Evolutionary conservation across 2,113 vertebrate genomes (phyloP), one percentile per base, ranked within the genome.

Genomic region (Calonectris borealis): DNA sequence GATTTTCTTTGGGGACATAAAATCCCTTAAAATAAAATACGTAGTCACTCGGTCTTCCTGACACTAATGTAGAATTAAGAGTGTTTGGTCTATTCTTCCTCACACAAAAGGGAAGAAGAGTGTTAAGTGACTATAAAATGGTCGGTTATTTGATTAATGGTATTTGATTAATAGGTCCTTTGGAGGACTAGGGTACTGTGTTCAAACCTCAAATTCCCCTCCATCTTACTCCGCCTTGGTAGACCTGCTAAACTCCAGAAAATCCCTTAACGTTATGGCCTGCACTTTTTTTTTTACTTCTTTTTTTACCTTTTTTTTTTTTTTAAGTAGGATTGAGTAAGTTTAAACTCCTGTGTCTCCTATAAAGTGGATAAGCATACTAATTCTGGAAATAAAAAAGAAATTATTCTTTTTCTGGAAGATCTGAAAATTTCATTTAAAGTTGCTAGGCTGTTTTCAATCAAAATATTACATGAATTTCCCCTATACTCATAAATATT

Each of bases 201-300:
- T 44, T 40, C 10, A 60, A 81, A 69, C 4, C 11, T 68, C 19
- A 76, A 57, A 31, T 38, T 73, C 15, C 4, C 4, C 5, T 77
- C 19, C 32, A 0, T 46, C 10, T 31, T 68, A 24, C 4, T 36
- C 24, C 20, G 57, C 11, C 19, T 72, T 40, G 15, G 4, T 11
- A 72, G 36, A 52, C 10, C 13, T 65, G 6, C 10, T 25, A 21
- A 64, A 62, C 12, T 80, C 7, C 27, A 72, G 32, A 83, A 79
- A 71, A 77, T 10, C 4, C 4, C 25, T 93, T 54, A 20, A 0
- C 2, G 34, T 40, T 70, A 12, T 40, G 20, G 6, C 4, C 9
- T 1, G 1, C 6, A 7, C 7, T 12, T 34, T 9, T 8, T 5
- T 3, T 24, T 27, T 25, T 13, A 7, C 9, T 34, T 9, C 8